Conservation (phyloP, 2,797 vertebrate species). For the Lutjanus campechanus region DNA sequence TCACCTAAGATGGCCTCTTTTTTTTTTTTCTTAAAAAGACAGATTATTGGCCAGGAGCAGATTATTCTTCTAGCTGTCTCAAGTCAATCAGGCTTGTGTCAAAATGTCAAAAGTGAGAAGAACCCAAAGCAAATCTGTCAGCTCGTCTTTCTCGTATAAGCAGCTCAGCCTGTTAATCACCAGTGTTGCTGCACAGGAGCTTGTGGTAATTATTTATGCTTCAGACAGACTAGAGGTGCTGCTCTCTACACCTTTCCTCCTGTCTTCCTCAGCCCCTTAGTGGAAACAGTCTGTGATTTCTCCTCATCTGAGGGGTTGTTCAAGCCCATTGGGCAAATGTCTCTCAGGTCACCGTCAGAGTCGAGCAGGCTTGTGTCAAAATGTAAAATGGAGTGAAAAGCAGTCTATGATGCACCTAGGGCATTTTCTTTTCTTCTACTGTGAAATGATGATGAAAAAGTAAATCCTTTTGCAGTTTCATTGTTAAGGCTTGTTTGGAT, state of each 20-base stretch:
- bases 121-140: neutral
- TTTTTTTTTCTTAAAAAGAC: neutral
- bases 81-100: neutral
- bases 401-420: too few relatives aligned
- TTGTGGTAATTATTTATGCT: neutral
- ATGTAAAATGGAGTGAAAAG: neutral
- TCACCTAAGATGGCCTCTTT: too few relatives aligned
- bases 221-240: neutral
- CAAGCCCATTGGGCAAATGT: neutral
- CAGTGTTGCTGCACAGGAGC: neutral
- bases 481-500: neutral
- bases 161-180: neutral
- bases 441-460: neutral
- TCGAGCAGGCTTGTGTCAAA: slow-evolving; percentile 2
- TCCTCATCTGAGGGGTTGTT: neutral
- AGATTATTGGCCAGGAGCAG: neutral
- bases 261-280: neutral
- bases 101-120: neutral
- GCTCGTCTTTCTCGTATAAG: neutral
- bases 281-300: neutral
- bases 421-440: neutral
- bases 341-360: slow-evolving; percentile 6
- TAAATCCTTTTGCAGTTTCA: neutral
- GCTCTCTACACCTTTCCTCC: neutral
- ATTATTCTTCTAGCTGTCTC: neutral